Evolutionary conservation across 2,113 vertebrate genomes (phyloP), one percentile per base, ranked within the genome.

Genomic region (Oncorhynchus mykiss): DNA sequence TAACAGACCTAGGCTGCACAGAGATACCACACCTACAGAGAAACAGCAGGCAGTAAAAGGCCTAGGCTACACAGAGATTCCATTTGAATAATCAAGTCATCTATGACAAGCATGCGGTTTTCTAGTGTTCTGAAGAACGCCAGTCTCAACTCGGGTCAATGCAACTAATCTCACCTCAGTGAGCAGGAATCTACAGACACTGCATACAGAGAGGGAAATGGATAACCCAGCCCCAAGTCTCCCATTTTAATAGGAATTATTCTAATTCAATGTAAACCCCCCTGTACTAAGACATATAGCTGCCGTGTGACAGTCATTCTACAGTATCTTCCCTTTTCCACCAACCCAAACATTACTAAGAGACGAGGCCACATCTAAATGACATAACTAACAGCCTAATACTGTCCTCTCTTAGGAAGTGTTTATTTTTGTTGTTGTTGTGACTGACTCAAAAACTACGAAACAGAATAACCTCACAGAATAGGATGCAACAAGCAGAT

Each of bases 181-280:
- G 25, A 76, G 25, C 7, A 31, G 5, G 34, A 60, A 74, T 24
- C 34, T 66, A 72, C 57, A 72, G 60, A 5, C 3, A 6, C 29
- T 77, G 39, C 67, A 77, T 80, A 87, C 64, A 29, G 12, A 27
- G 1, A 70, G 70, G 79, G 13, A 72, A 62, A 77, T 4, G 4
- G 20, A 45, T 1, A 18, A 77, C 71, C 54, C 4, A 72, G 65
- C 71, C 34, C 11, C 34, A 24, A 18, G 51, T 18, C 4, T 54
- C 51, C 4, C 13, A 76, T 84, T 76, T 85, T 69, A 74, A 81
- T 81, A 27, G 70, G 49, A 87, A 77, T 74, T 72, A 88, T 88
- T 88, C 72, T 84, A 89, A 86, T 80, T 16, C 25, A 57, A 85
- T 80, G 78, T 64, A 85, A 86, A 84, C 78, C 16, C 29, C 29